Conservation (phyloP, 2,797 vertebrate genomes). For the Peromyscus nudipes region DNA sequence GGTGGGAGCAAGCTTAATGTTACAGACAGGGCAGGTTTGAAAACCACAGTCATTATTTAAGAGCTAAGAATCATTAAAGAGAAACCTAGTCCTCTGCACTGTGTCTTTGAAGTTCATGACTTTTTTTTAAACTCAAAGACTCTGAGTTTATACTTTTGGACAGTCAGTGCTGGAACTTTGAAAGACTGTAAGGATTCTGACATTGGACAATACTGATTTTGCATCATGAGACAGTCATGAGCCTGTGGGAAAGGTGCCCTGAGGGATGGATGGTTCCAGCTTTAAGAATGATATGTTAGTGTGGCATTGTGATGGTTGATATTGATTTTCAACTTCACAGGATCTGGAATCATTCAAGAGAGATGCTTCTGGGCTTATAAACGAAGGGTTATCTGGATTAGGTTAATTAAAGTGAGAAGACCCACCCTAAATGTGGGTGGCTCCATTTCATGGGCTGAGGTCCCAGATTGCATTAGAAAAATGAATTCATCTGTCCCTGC, state of each 20-base stretch:
- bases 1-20: background rate
- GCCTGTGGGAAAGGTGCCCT: background rate
- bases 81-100: background rate
- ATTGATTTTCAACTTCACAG: background rate
- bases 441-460: background rate
- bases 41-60: background rate
- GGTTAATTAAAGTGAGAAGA: background rate
- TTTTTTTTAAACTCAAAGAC: background rate
- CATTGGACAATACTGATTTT: background rate
- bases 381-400: background rate
- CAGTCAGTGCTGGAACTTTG: background rate
- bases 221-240: background rate
- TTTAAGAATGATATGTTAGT: background rate
- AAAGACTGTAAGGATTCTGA: background rate
- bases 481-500: no score
- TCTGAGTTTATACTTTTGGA: background rate
- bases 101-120: background rate
- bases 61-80: background rate
- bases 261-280: background rate
- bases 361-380: background rate
- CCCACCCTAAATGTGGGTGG: background rate
- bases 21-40: background rate
- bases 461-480: background rate
- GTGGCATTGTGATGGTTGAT: background rate
- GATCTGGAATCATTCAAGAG: background rate